Base-by-base conservation (phyloP, 2,888 invertebrate species). In the Agrochola lota region DNA sequence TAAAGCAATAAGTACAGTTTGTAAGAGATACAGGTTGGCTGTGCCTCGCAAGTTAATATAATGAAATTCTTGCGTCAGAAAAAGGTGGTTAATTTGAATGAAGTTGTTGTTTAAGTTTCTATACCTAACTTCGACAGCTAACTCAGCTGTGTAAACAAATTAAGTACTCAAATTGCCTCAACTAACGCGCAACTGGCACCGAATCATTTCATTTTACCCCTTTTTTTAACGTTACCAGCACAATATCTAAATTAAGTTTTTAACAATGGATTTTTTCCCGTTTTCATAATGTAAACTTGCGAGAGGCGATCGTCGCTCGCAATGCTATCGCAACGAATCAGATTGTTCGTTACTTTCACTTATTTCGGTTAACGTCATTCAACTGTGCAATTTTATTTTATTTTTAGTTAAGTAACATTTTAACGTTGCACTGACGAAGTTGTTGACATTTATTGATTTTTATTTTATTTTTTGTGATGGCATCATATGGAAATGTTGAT, bases 341-440 rank as follows among this genome's bases (percentile, higher is more conserved):
- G 30, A 72, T 68, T 69, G 74, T 77, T 74, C 20, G 26, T 26
- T 30, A 85, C 88, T 88, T 89, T 89, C 85, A 79, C 86, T 85
- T 70, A 60, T 69, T 81, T 82, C 77, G 66, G 60, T n/a, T 71
- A 82, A 57, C 60, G 79, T 64, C 82, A 73, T 40, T 81, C 78
- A 72, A 77, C 81, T 80, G 83, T 85, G 79, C 52, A 81, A 84
- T 67, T 74, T 40, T 5, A 60, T 67, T 79, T 81, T 78, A 71
- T 84, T 84, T 82, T 74, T 83, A 72, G 72, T 87, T 80, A 78
- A 43, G 68, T 68, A 75, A 87, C 46, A 71, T 12, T 72, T 57
- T 57, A 35, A 59, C 43, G 23, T 77, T 55, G 55, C 74, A 59
- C 15, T 26, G 49, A 69, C 43, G 12, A 46, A 52, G 26, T 67